A percentile compares a stretch with the other conserved stretches of the same genome.
phyloP scores from a whole-genome alignment of 1,140 invertebrate genomes.

The Drosophila sucinea region DNA sequence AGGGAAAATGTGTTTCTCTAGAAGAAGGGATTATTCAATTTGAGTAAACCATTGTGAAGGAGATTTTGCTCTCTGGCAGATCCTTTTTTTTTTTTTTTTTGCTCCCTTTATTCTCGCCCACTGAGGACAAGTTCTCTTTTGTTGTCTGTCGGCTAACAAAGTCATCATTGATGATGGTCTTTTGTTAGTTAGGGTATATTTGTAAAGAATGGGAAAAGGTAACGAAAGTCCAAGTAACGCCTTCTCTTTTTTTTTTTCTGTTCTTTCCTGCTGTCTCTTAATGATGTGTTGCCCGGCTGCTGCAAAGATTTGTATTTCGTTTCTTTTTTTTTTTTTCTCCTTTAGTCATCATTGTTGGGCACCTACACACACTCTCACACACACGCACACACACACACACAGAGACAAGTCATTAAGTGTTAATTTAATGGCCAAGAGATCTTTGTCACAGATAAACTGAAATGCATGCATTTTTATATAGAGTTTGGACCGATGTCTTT shows the following conservation, averaged over 20 bases:
- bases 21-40: constrained; percentile 2
- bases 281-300: constrained; percentile 74
- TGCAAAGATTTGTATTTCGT: constrained; percentile 58
- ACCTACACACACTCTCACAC: constrained; percentile 51
- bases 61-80: constrained; percentile 32
- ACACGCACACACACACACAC: constrained; percentile 30
- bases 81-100: neutral
- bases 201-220: constrained; percentile 32
- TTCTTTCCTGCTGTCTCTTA: constrained; percentile 67
- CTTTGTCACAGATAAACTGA: constrained; percentile 75
- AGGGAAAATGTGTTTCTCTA: neutral
- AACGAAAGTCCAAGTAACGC: constrained; percentile 56
- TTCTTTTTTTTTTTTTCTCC: constrained; percentile 22
- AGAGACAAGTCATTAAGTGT: constrained; percentile 79
- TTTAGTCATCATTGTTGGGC: constrained; percentile 63
- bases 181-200: constrained; percentile 48
- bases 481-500: constrained; percentile 30
- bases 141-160: constrained; percentile 44
- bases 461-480: constrained; percentile 74
- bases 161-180: constrained; percentile 37
- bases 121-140: neutral
- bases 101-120: constrained; percentile 21
- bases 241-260: constrained; percentile 33
- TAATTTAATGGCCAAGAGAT: constrained; percentile 81
- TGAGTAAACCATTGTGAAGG: constrained; percentile 28